A percentile compares a stretch with the other conserved stretches of the same genome.
phyloP scores from a whole-genome alignment of 2,888 invertebrate genomes.

The Scaptodrosophila latifasciaeformis region DNA sequence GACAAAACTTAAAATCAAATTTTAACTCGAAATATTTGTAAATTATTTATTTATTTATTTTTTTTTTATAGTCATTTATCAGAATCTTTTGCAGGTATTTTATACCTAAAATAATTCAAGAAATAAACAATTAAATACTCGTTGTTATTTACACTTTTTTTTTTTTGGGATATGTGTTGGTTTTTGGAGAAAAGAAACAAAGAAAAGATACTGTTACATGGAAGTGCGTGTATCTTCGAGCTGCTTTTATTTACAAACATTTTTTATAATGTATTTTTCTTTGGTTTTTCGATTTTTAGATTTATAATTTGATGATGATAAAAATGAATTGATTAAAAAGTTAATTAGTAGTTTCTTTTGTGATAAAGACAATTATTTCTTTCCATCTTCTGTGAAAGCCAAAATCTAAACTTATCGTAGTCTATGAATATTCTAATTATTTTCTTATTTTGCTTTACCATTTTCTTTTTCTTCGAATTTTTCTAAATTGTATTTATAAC shows the following conservation, averaged over 20 bases:
- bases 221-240: slow-evolving; percentile 10
- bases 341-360: too few species aligned
- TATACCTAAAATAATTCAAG: slow-evolving; percentile 20
- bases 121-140: slow-evolving; percentile 7
- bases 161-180: background rate
- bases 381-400: too few species aligned
- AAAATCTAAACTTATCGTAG: too few species aligned
- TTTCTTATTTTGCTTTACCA: too few species aligned
- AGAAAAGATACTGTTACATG: background rate
- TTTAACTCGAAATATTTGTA: background rate
- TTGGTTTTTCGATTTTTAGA: background rate
- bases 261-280: background rate
- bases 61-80: slow-evolving; percentile 1
- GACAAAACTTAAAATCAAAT: slow-evolving; percentile 5
- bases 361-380: too few species aligned
- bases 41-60: slow-evolving; percentile 3
- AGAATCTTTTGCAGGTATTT: slow-evolving; percentile 15
- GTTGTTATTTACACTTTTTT: slow-evolving; percentile 8
- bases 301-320: background rate
- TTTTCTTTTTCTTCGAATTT: too few species aligned
- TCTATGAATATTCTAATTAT: too few species aligned
- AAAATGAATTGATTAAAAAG: background rate
- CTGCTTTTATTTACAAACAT: background rate
- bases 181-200: background rate
- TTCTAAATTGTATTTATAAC: too few species aligned